These are phyloP conservation scores for Chamaea fasciata DNA, from an alignment of 2,113 vertebrate genomes.

Conservation along the genomic window DNA sequence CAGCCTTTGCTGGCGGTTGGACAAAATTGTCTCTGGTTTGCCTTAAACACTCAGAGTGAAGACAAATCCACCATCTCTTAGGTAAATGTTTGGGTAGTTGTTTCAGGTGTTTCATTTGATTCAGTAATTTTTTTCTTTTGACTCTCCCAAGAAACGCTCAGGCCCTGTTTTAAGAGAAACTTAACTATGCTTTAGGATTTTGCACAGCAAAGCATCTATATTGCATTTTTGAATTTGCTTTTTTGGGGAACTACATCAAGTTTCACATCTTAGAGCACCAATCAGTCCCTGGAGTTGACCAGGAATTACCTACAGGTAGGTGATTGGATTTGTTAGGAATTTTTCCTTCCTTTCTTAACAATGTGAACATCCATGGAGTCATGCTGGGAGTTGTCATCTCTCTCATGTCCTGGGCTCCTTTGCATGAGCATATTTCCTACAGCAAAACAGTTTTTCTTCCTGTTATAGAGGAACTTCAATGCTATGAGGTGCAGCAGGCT, in stretches of 20 bases:
- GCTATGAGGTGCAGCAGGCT: neutral
- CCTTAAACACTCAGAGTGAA: neutral
- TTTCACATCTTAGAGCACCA: neutral
- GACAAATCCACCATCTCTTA: neutral
- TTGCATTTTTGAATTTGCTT: neutral
- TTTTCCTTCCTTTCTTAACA: neutral
- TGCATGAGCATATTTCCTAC: neutral
- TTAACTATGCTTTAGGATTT: neutral
- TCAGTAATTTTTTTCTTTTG: neutral
- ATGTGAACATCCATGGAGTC: neutral
- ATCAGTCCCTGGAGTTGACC: neutral
- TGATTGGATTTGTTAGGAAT: neutral
- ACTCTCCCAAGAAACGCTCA: neutral
- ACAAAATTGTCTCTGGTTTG: neutral
- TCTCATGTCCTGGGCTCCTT: neutral
- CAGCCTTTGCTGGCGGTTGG: neutral
- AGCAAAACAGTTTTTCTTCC: neutral
- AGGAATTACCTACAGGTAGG: neutral
- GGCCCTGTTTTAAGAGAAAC: neutral
- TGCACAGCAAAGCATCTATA: neutral
- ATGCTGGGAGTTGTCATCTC: neutral
- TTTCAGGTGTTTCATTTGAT: neutral
- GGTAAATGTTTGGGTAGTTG: neutral
- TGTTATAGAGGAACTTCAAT: neutral
- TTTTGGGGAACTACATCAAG: neutral